These are phyloP conservation scores for Thaumatotibia leucotreta DNA, from an alignment of 1,140 invertebrate genomes.

Conservation along the genomic window DNA sequence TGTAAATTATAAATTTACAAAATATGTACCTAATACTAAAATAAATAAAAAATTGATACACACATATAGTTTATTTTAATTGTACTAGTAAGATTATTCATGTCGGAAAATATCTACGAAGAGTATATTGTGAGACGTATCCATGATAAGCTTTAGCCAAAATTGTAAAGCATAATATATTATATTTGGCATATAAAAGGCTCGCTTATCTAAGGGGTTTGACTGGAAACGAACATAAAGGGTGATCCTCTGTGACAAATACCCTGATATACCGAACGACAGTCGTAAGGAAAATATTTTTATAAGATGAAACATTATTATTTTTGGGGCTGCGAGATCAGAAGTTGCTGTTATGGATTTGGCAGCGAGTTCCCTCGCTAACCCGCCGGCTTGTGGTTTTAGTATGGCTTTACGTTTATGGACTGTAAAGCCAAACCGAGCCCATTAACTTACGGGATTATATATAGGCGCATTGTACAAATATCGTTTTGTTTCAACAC, in stretches of 20 bases:
- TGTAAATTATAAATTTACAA: too few species aligned
- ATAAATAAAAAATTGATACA: too few species aligned
- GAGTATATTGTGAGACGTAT: slow-evolving; percentile 21
- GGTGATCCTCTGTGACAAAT: slow-evolving; percentile 77
- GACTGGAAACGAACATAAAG: slow-evolving; percentile 76
- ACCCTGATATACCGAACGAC: slow-evolving; percentile 74
- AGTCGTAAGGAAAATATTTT: slow-evolving; percentile 76
- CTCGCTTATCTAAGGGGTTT: slow-evolving; percentile 77
- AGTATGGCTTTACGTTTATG: slow-evolving; percentile 19
- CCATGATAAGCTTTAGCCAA: slow-evolving; percentile 46
- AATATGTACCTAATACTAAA: too few species aligned
- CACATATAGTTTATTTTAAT: too few species aligned
- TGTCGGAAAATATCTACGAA: too few species aligned
- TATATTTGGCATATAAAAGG: slow-evolving; percentile 77
- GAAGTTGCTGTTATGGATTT: slow-evolving; percentile 47
- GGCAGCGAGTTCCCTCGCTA: slow-evolving; percentile 28
- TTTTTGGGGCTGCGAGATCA: slow-evolving; percentile 71
- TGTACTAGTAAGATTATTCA: too few species aligned
- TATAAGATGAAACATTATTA: slow-evolving; percentile 77
- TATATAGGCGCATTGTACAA: slow-evolving; percentile 10
- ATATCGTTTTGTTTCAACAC: slow-evolving; percentile 20
- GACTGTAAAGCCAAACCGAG: slow-evolving; percentile 13
- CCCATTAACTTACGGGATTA: slow-evolving; percentile 14
- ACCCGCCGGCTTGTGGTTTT: slow-evolving; percentile 28
- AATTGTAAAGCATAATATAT: slow-evolving; percentile 76